A percentile compares a stretch with the other conserved stretches of the same genome.
These are phyloP conservation scores for Poeciliopsis prolifica DNA, from an alignment of 2,113 vertebrate genomes.

Conservation along the genomic window DNA sequence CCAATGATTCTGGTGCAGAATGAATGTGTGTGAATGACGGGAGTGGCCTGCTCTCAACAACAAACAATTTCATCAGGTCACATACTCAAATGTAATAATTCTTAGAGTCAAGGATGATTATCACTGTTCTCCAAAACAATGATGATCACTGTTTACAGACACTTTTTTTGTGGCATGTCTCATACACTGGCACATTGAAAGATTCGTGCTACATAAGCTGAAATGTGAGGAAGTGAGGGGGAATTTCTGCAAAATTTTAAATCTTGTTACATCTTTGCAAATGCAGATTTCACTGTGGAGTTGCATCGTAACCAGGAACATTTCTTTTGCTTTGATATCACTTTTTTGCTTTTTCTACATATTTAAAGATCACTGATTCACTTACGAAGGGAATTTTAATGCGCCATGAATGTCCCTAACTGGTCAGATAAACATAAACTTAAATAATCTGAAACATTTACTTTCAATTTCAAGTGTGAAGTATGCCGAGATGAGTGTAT, in stretches of 20 bases:
- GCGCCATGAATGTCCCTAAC: background rate
- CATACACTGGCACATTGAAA: background rate
- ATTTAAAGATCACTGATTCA: background rate
- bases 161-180: background rate
- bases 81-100: background rate
- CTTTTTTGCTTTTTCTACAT: too few species aligned
- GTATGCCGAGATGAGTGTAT: background rate
- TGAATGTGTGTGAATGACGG: background rate
- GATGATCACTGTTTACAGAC: background rate
- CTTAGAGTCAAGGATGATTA: background rate
- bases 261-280: background rate
- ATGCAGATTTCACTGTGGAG: background rate
- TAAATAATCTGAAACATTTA: background rate
- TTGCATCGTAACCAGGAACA: background rate
- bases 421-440: background rate
- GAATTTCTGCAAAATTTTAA: background rate
- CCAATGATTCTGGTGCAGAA: background rate
- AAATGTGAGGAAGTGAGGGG: background rate
- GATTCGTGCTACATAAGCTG: background rate
- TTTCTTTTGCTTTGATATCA: too few species aligned
- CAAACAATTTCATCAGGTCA: background rate
- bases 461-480: background rate
- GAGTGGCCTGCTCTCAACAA: conserved; percentile 2
- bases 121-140: background rate
- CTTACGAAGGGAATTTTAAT: background rate